Conservation (phyloP, 1,140 invertebrate species). For the Pseudachorutes palmiensis region DNA sequence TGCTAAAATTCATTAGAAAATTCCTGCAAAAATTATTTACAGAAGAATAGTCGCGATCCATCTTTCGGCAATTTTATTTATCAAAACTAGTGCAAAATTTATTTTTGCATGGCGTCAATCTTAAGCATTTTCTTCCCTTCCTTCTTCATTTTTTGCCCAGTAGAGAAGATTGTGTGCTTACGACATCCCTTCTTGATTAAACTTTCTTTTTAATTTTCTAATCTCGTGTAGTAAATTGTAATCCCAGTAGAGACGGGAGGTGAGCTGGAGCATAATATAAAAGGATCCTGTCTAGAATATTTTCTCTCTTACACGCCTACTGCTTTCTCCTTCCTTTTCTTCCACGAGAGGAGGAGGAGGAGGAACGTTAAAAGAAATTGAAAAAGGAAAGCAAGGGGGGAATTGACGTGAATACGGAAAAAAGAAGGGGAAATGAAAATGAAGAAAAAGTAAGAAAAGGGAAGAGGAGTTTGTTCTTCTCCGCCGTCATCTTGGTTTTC, state of each 20-base stretch:
- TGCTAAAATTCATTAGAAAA: too few species aligned
- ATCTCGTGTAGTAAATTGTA: background rate
- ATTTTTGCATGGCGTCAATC: too few species aligned
- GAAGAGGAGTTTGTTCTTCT: constrained; percentile 2
- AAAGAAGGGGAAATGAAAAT: background rate
- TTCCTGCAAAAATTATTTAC: too few species aligned
- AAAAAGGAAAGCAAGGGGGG: background rate
- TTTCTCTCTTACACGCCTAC: too few species aligned
- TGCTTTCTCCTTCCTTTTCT: background rate
- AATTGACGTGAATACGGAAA: constrained; percentile 8
- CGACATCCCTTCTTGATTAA: constrained; percentile 1
- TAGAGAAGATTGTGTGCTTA: background rate
- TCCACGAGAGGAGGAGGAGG: constrained; percentile 8
- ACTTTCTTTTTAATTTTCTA: constrained; percentile 11
- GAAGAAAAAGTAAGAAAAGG: constrained; percentile 1
- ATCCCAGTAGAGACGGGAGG: background rate
- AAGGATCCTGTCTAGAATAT: background rate
- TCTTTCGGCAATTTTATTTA: too few species aligned
- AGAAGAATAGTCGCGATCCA: too few species aligned
- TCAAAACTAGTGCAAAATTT: too few species aligned
- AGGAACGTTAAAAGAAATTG: constrained; percentile 14
- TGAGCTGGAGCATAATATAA: background rate
- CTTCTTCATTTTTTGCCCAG: too few species aligned
- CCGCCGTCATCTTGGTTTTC: background rate
- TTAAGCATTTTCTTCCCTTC: too few species aligned